phyloP scores from a whole-genome alignment of 2,888 invertebrate genomes.

The Callyntrura sp. region DNA sequence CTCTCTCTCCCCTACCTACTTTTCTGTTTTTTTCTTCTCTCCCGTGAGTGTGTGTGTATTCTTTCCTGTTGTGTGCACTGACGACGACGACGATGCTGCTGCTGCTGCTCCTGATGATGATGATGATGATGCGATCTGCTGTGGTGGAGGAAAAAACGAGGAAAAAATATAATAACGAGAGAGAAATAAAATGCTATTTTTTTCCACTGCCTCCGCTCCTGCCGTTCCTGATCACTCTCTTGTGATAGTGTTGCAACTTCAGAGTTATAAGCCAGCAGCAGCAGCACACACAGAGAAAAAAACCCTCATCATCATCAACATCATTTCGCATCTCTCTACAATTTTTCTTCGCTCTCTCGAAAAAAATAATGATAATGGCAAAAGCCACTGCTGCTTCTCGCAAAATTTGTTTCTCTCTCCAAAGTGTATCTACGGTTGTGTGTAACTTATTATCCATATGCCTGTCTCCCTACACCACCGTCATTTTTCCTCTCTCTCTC shows the following conservation, averaged over 20 bases:
- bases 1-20: neutral
- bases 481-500: no score
- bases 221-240: neutral
- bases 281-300: neutral
- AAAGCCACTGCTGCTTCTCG: no score
- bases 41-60: neutral
- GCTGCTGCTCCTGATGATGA: no score
- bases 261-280: neutral
- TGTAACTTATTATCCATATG: neutral
- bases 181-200: neutral
- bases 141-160: neutral
- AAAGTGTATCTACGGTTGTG: neutral
- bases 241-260: neutral
- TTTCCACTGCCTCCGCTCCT: neutral
- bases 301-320: neutral
- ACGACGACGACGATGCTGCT: no score
- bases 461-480: neutral
- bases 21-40: neutral
- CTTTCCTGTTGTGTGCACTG: neutral
- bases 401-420: no score
- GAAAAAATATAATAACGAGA: slow-evolving; percentile 16
- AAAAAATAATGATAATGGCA: neutral
- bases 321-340: neutral
- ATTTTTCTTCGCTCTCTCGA: neutral
- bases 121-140: neutral